Base-by-base conservation (phyloP, 2,888 invertebrate genomes). In the Lycophotia porphyrea region DNA sequence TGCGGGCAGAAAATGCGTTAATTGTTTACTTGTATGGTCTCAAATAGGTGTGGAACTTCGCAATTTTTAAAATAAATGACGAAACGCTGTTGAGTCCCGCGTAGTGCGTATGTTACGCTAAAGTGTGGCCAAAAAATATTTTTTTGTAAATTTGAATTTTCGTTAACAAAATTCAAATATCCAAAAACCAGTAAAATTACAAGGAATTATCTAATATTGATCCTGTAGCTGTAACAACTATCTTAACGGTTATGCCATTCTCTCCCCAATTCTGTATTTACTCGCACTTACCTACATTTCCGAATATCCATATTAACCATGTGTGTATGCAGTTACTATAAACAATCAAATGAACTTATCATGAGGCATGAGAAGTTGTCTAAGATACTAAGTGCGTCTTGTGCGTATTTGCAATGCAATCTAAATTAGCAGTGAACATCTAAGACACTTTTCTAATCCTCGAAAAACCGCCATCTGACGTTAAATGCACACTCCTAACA, bases 401-500 rank as follows among this genome's bases (percentile, higher is more conserved):
- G 24, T 61, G 34, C 60, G 11, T 34, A 34, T 8, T 31, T 58
- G 31, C 31, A 21, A 31, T 0, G 60, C 9, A 31, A 31, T 60
- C 34, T 58, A 7, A 31, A 58, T 21, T 9, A 31, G 31, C 31
- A 58, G 31, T n/a, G 31, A 34, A 7, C 24, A 7, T 49, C 2
- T 18, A 39, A 4, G 31, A 7, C 27, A 18, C 7, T 66, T 11
- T 39, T 42, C 7, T 24, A 13, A n/a, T 21, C 24, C 18, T 68
- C 3, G 13, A 15, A n/a, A 31, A 68, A 86, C 76, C 87, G 87
- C 88, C 87, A 88, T 84, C 87, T 87, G 2, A 31, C 61, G 76
- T 64, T 5, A 36, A 80, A 67, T 36, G 21, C 36, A 34, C 63
- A 55, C 39, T 69, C 76, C 63, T 60, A 31, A 27, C 34, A 34